These are phyloP conservation scores for Atherinosoma microstoma DNA, from an alignment of 2,797 vertebrate genomes.

Conservation along the genomic window DNA sequence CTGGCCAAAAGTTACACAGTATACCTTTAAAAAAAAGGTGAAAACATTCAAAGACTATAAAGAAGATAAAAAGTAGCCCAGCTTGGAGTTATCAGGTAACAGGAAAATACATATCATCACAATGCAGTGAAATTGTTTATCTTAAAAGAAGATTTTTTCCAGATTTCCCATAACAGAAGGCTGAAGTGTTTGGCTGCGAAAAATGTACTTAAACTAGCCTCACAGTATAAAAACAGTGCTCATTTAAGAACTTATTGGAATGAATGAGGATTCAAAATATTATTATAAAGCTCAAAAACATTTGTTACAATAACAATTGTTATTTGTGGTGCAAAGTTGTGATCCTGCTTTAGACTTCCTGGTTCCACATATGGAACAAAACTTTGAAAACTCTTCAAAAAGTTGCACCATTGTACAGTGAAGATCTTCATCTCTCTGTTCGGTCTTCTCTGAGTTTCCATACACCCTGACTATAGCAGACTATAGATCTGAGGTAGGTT, in stretches of 20 bases:
- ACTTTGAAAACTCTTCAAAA: not conserved
- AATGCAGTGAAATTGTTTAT: too few species aligned
- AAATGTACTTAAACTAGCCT: not conserved
- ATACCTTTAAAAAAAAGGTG: constrained; percentile 8
- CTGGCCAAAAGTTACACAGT: not conserved
- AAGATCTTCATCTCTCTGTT: not conserved
- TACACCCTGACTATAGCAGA: not conserved
- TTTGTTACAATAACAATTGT: too few species aligned
- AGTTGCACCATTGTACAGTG: not conserved
- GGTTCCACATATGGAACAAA: not conserved
- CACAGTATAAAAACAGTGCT: not conserved
- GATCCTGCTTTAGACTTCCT: not conserved
- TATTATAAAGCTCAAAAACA: not conserved
- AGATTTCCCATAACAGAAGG: not conserved
- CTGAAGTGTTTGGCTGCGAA: not conserved
- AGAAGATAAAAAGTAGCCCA: not conserved
- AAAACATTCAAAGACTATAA: not conserved
- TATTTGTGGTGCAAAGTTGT: not conserved
- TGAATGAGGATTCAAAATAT: not conserved
- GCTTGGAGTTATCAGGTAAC: not conserved
- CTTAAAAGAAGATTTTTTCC: not conserved
- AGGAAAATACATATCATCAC: too few species aligned
- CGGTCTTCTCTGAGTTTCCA: not conserved
- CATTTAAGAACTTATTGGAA: not conserved
- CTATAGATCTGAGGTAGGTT: not conserved